Base-by-base conservation (phyloP, 23 tunicate species). In the Ascidia mentula region DNA sequence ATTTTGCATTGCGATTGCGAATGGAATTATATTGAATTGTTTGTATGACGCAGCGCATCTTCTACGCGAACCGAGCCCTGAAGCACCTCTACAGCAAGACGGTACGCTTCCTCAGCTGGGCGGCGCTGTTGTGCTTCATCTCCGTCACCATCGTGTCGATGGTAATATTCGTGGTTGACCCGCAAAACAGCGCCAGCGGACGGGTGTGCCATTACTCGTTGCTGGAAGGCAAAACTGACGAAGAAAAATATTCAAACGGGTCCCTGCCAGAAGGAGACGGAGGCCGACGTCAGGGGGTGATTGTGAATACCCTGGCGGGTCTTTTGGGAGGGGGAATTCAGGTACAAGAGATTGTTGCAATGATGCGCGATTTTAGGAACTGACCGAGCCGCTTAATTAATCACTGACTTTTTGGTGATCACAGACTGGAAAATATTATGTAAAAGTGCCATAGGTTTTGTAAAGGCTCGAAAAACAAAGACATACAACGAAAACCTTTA, bases 11-110 rank as follows among this genome's bases (percentile, higher is more conserved):
- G n/a, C n/a, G n/a, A n/a, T n/a, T n/a, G n/a, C n/a, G n/a, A n/a
- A n/a, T n/a, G n/a, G n/a, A n/a, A n/a, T n/a, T n/a, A n/a, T n/a
- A n/a, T n/a, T n/a, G n/a, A n/a, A n/a, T n/a, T n/a, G n/a, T n/a
- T n/a, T n/a, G n/a, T n/a, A n/a, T n/a, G n/a, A n/a, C n/a, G 17
- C 87, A 91, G 97, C 80, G 97, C 32, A 91, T 91, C 31, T 91
- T 91, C 72, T 91, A 91, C 77, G 81, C 97, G 0, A 85, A 91
- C 59, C 89, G 86, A 60, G 97, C 97, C 13, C 53, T 91, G 76
- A 91, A 91, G 81, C 97, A 91, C 61, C 84, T 91, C 40, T 91
- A 91, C 90, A 78, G 85, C 87, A 85, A 80, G 72, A 60, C 82
- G 7, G 79, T 86, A 13, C 80, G 97, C 32, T 72, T 84, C 34